These are phyloP conservation scores for Archilochus colubris DNA, from an alignment of 2,113 vertebrate genomes.

Conservation along the genomic window DNA sequence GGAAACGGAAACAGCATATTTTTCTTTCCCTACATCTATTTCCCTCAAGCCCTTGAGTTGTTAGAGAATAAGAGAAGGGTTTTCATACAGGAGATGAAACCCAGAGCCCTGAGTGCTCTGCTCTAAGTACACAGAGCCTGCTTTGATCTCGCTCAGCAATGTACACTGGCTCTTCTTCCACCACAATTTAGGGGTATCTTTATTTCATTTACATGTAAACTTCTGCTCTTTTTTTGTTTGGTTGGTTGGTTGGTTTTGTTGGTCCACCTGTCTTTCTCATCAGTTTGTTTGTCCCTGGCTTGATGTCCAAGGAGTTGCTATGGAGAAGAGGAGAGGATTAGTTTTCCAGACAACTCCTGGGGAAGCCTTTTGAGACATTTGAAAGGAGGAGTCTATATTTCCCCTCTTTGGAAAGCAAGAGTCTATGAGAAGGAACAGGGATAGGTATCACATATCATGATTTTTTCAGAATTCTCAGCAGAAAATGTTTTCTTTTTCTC, in stretches of 20 bases:
- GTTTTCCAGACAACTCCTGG: neutral
- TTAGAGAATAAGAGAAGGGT: neutral
- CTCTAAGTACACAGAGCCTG: neutral
- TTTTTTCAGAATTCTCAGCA: neutral
- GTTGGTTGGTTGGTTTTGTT: neutral
- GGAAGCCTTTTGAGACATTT: neutral
- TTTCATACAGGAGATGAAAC: neutral
- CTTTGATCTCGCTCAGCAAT: neutral
- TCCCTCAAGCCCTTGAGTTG: too few relatives aligned
- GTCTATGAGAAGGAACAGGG: neutral
- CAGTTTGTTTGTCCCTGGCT: neutral
- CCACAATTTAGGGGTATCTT: neutral
- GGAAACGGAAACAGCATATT: neutral
- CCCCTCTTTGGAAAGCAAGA: neutral
- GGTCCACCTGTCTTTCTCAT: neutral
- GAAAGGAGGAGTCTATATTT: neutral
- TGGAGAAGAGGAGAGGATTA: neutral
- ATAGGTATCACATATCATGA: neutral
- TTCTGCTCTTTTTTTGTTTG: neutral
- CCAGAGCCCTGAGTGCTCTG: neutral
- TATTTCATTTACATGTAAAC: neutral
- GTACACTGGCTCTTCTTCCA: neutral
- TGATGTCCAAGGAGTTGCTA: neutral
- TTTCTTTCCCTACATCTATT: neutral
- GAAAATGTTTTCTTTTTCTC: neutral